phyloP scores from a whole-genome alignment of 2,113 vertebrate species.

The Clupea harengus region DNA sequence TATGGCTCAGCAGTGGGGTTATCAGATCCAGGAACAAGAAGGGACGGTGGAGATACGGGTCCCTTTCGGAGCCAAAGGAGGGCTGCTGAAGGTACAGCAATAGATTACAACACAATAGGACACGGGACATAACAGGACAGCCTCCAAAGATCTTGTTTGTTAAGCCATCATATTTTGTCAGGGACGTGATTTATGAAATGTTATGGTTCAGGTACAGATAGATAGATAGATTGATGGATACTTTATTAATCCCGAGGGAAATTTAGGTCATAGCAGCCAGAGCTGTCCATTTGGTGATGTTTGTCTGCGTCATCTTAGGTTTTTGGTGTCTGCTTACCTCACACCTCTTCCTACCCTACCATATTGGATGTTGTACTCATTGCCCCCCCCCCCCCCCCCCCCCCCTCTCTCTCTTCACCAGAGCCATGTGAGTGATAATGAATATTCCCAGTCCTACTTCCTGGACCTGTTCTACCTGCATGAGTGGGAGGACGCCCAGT shows the following conservation, averaged over 20 bases:
- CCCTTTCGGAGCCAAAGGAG: slow-evolving; percentile 52
- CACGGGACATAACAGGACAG: neutral
- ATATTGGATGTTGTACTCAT: too few relatives aligned
- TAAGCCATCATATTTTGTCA: neutral
- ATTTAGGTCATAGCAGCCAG: too few relatives aligned
- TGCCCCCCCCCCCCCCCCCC: neutral
- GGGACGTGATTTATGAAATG: neutral
- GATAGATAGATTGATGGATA: too few relatives aligned
- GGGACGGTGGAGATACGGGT: slow-evolving; percentile 36
- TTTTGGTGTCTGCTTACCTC: neutral
- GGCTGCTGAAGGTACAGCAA: slow-evolving; percentile 44
- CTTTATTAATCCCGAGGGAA: too few relatives aligned
- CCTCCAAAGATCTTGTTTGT: neutral
- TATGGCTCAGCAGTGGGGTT: slow-evolving; percentile 36
- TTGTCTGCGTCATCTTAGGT: neutral
- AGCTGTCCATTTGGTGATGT: neutral
- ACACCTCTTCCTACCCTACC: neutral
- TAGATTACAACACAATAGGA: too few relatives aligned
- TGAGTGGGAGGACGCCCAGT: slow-evolving; percentile 45
- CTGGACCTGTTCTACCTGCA: slow-evolving; percentile 47
- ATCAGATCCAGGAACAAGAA: slow-evolving; percentile 26
- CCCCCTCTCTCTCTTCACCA: neutral
- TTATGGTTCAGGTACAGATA: too few relatives aligned
- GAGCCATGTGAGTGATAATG: slow-evolving; percentile 46
- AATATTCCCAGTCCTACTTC: slow-evolving; percentile 47